A percentile compares a stretch with the other conserved stretches of the same genome.
Conservation (phyloP, 2,113 vertebrate genomes). For the Pluvianellus socialis region DNA sequence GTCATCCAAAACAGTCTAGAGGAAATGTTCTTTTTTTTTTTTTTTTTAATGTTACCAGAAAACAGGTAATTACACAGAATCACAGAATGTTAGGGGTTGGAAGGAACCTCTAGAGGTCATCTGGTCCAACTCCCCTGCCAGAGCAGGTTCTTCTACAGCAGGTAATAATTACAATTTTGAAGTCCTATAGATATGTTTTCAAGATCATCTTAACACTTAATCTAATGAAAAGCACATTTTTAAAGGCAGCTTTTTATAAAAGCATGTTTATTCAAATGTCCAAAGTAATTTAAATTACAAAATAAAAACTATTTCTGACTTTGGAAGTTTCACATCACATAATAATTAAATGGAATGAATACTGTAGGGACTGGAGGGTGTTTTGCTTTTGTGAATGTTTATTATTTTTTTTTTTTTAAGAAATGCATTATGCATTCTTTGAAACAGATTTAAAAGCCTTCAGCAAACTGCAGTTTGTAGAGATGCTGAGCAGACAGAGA, state of each 20-base stretch:
- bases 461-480: background rate
- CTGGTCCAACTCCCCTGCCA: no score
- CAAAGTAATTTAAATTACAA: background rate
- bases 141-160: background rate
- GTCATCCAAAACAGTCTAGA: background rate
- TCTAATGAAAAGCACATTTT: background rate
- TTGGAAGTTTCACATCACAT: background rate
- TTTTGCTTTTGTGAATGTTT: background rate
- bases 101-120: no score
- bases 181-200: background rate
- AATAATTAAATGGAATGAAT: background rate
- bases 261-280: background rate
- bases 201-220: background rate
- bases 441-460: background rate
- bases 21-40: background rate
- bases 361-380: background rate
- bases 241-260: background rate
- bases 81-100: no score
- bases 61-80: background rate
- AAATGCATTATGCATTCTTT: background rate
- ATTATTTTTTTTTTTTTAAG: background rate
- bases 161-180: background rate
- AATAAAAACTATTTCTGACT: background rate
- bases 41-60: background rate
- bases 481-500: background rate